Evolutionary conservation across 2,113 vertebrate genomes (phyloP), one percentile per base, ranked within the genome.

Genomic region (Misgurnus mizolepis): DNA sequence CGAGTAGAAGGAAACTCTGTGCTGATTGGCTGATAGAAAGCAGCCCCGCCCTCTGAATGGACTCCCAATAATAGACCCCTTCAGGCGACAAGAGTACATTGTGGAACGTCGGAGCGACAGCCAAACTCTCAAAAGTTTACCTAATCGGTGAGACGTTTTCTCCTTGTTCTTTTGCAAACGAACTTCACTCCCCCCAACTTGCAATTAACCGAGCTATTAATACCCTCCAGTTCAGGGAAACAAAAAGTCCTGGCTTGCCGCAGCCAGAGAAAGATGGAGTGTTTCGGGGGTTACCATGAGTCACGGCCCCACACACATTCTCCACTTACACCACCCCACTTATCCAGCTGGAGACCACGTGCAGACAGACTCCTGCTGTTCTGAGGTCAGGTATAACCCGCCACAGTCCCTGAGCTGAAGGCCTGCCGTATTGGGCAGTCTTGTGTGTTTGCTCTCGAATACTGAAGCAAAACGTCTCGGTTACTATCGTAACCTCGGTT

Each of bases 181-280:
- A 82, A 47, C 82, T 81, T 79, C 67, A 56, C 78, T 79, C 75
- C 60, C 76, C 69, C 65, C 64, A 69, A 83, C 67, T 12, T 75
- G 41, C 62, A 86, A 83, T 84, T 87, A 87, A 66, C 66, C 82
- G 55, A 77, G 78, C 73, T 81, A 80, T 80, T 80, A 81, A 84
- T 83, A 68, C 73, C 75, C 80, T 77, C 72, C 65, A 64, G 81
- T 75, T 39, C 17, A 67, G 27, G 78, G 17, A 60, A 67, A 58
- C 22, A 67, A 61, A 43, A 53, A 53, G 61, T 39, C 72, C 67
- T 17, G 15, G 61, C 72, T 80, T 77, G 47, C 67, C 34, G 14
- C 69, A 61, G 73, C 69, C 79, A 10, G 27, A 68, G 75, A 64
- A 83, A 77, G 58, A 50, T 64, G 34, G 53, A 71, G 72, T 40